These are phyloP conservation scores for Tapera naevia DNA, from an alignment of 2,797 vertebrate species.

Conservation along the genomic window DNA sequence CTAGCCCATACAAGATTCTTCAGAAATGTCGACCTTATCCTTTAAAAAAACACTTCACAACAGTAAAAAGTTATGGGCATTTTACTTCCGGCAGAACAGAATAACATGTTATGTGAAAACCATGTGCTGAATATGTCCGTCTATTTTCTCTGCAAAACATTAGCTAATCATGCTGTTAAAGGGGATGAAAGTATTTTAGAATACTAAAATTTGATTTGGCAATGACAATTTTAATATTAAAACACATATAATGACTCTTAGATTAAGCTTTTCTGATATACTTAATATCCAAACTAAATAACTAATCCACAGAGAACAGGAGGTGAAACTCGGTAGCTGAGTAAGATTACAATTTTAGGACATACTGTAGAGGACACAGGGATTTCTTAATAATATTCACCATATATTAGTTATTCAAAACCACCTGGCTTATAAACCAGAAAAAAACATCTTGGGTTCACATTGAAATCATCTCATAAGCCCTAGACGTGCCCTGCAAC, in stretches of 20 bases:
- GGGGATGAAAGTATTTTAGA: slow-evolving; percentile 55
- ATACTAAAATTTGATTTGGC: slow-evolving; percentile 58
- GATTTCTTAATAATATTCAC: slow-evolving; percentile 49
- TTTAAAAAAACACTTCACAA: background rate
- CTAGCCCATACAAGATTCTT: background rate
- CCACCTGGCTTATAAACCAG: background rate
- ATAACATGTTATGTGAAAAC: background rate
- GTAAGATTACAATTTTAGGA: slow-evolving; percentile 55
- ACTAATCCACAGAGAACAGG: slow-evolving; percentile 59
- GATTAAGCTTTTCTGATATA: slow-evolving; percentile 63
- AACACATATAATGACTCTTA: slow-evolving; percentile 53
- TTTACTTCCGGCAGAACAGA: slow-evolving; percentile 2
- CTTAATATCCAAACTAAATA: slow-evolving; percentile 66
- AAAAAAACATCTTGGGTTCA: background rate
- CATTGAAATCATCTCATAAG: background rate
- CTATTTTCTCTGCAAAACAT: slow-evolving; percentile 16
- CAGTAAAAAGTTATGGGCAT: background rate
- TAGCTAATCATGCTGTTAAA: slow-evolving; percentile 54
- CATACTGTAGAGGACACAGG: slow-evolving; percentile 28
- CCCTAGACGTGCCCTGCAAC: background rate
- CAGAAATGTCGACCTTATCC: background rate
- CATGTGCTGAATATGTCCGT: background rate
- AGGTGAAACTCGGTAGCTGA: slow-evolving; percentile 23
- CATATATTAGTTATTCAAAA: slow-evolving; percentile 24
- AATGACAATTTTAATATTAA: slow-evolving; percentile 63